Evolutionary conservation across 1,140 invertebrate genomes (phyloP), one percentile per base, ranked within the genome.

Genomic region (Cephus cinctus): DNA sequence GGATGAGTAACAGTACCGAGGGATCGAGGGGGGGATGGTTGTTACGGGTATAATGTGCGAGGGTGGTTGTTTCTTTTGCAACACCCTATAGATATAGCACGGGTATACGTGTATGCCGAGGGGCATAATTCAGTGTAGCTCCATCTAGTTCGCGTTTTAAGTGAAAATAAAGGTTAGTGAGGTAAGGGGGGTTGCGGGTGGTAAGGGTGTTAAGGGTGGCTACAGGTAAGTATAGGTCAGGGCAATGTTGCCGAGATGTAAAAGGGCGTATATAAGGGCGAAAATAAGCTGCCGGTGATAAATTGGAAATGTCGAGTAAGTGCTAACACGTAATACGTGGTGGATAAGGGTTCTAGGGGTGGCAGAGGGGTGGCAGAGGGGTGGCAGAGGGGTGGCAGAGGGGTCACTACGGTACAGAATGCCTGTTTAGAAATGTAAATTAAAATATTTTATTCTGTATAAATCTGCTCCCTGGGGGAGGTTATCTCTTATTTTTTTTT

Each of bases 381-480:
- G 9, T 36, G 34, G 34, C n/a, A n/a, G n/a, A n/a, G n/a, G n/a
- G n/a, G n/a, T n/a, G n/a, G n/a, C n/a, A n/a, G n/a, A n/a, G n/a
- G n/a, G n/a, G n/a, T n/a, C n/a, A n/a, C n/a, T n/a, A n/a, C n/a
- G n/a, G n/a, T n/a, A n/a, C n/a, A n/a, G n/a, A 18, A 8, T 36
- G 19, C 34, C 56, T 63, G 50, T 47, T 63, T 63, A 59, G 63
- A 61, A 54, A 65, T 65, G 60, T 54, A 65, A 65, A 65, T 65
- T 60, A 59, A 65, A 50, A 59, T 56, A 53, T 61, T 65, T 61
- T 58, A 56, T 63, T 59, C 56, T 25, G 49, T 39, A 41, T 46
- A 59, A 52, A 63, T 58, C 50, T 58, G 50, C 54, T 41, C 23
- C 41, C 31, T 47, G 41, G 36, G 15, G 23, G n/a, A n/a, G 25